These are phyloP conservation scores for Lasiommata megera DNA, from an alignment of 2,888 invertebrate species.

Conservation along the genomic window DNA sequence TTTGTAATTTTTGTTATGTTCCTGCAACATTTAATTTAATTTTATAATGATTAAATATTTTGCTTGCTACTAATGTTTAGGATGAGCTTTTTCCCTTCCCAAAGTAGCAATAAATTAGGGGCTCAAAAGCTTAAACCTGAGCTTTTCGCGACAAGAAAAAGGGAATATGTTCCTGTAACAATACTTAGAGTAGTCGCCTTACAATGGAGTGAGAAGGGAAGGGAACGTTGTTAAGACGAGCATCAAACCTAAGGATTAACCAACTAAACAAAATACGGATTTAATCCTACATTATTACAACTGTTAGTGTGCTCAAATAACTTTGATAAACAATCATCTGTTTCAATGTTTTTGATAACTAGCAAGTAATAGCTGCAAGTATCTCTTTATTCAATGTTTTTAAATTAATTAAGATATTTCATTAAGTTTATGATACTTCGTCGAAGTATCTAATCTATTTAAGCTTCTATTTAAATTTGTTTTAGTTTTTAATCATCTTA, in stretches of 20 bases:
- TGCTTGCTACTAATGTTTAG: background rate
- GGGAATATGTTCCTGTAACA: conserved; percentile 5
- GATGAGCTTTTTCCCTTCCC: conserved; percentile 4
- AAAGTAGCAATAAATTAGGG: conserved; percentile 17
- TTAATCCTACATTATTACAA: no score
- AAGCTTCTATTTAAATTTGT: background rate
- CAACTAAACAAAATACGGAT: no score
- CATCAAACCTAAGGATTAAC: background rate
- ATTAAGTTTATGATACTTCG: background rate
- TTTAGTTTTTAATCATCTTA: background rate
- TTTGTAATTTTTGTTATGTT: no score
- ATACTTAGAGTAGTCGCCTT: conserved; percentile 7
- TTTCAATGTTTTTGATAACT: no score
- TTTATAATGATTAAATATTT: no score
- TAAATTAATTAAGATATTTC: background rate
- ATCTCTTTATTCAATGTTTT: no score
- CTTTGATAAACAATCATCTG: no score
- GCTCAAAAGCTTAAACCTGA: conserved; percentile 21
- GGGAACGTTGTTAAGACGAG: background rate
- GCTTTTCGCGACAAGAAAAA: conserved; percentile 13
- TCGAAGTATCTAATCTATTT: background rate
- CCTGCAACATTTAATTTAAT: no score
- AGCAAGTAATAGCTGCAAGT: no score
- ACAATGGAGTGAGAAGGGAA: background rate
- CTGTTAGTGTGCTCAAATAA: no score